phyloP scores from a whole-genome alignment of 2,113 vertebrate species.

The Solea senegalensis region DNA sequence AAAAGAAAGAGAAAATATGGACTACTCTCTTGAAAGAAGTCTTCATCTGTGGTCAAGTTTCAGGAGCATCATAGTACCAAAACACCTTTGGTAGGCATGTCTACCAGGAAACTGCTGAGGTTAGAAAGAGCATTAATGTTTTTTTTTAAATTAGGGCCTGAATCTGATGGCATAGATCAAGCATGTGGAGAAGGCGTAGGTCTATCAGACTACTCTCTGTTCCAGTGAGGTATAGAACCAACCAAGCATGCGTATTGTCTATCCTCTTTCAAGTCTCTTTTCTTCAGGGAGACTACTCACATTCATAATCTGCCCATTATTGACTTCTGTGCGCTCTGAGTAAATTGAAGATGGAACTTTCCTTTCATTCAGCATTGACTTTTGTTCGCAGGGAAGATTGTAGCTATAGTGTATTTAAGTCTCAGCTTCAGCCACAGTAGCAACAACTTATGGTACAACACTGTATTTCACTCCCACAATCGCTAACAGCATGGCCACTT shows the following conservation, averaged over 20 bases:
- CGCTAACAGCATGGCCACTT: too few species aligned
- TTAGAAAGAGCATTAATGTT: not conserved
- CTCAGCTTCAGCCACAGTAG: not conserved
- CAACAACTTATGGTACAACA: too few species aligned
- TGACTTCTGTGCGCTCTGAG: slow-evolving; percentile 40
- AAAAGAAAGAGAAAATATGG: not conserved
- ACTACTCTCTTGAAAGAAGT: not conserved
- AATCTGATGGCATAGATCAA: slow-evolving; percentile 34
- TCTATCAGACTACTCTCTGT: slow-evolving; percentile 44
- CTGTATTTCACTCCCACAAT: too few species aligned
- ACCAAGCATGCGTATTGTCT: slow-evolving; percentile 37
- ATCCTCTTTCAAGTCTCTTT: slow-evolving; percentile 47
- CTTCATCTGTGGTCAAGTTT: too few species aligned
- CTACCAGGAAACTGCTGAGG: not conserved
- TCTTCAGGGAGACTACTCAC: slow-evolving; percentile 27
- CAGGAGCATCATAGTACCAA: not conserved
- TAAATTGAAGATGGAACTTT: slow-evolving; percentile 47
- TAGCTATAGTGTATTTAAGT: slow-evolving; percentile 4
- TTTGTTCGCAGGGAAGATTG: slow-evolving; percentile 28
- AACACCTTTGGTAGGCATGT: not conserved
- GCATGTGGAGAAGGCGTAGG: slow-evolving; percentile 32
- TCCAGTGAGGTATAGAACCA: slow-evolving; percentile 53
- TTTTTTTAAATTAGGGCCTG: not conserved
- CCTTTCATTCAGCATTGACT: slow-evolving; percentile 29
- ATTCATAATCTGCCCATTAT: slow-evolving; percentile 57